phyloP scores from a whole-genome alignment of 1,140 invertebrate species.

The Chironomus tepperi region DNA sequence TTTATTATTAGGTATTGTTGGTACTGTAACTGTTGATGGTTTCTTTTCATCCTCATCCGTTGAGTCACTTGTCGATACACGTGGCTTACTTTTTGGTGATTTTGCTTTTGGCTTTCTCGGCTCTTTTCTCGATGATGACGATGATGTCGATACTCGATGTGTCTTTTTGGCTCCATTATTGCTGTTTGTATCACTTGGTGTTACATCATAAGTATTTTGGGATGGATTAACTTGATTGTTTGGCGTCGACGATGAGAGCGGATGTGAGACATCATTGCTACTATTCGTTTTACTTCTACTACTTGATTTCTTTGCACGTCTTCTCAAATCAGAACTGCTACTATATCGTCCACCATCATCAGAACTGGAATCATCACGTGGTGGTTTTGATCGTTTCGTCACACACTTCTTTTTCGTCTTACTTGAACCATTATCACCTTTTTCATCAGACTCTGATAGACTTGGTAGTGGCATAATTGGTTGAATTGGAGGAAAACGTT shows the following conservation, averaged over 20 bases:
- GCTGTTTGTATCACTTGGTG: constrained; percentile 26
- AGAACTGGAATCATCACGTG: not conserved
- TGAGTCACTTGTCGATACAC: not conserved
- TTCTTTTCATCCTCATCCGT: not conserved
- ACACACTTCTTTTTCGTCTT: not conserved
- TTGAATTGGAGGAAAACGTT: not conserved
- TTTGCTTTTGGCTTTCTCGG: not conserved
- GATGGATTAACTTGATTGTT: constrained; percentile 31
- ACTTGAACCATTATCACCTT: not conserved
- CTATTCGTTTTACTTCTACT: too few species aligned
- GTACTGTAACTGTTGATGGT: not conserved
- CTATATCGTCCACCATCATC: not conserved
- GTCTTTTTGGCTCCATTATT: constrained; percentile 27
- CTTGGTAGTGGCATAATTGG: not conserved
- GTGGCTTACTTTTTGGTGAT: not conserved
- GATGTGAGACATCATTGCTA: too few species aligned
- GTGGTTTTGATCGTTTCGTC: not conserved
- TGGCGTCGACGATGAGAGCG: too few species aligned
- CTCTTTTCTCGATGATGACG: constrained; percentile 15
- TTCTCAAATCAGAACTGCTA: too few species aligned
- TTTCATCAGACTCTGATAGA: not conserved
- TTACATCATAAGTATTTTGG: constrained; percentile 32
- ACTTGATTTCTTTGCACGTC: too few species aligned
- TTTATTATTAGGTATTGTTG: not conserved
- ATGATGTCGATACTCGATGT: not conserved